Evolutionary conservation across 2,888 invertebrate genomes (phyloP).

Genomic region (Xanthia icteritia): DNA sequence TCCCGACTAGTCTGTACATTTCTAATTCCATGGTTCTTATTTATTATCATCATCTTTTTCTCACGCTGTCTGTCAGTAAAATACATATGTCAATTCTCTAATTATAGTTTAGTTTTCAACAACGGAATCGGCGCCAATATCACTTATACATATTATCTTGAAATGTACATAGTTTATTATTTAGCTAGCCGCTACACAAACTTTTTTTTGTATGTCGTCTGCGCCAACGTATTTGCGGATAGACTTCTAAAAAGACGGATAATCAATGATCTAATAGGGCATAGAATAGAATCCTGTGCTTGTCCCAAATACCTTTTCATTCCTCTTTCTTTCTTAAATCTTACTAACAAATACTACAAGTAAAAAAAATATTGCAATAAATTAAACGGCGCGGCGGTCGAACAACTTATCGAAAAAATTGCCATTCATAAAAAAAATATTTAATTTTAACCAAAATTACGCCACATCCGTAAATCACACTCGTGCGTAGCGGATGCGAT

Average conservation of each 20-base stretch:
- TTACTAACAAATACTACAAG: not conserved
- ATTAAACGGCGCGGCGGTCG: no score
- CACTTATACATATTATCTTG: not conserved
- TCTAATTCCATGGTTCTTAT: not conserved
- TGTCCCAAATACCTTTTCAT: no score
- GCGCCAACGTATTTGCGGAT: no score
- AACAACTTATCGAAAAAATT: not conserved
- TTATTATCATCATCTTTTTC: not conserved
- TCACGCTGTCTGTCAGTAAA: not conserved
- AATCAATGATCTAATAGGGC: not conserved
- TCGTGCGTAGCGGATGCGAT: not conserved
- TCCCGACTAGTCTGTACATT: not conserved
- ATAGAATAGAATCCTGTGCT: constrained; percentile 3
- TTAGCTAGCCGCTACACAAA: not conserved
- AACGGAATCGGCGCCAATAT: not conserved
- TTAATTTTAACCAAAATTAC: constrained; percentile 1
- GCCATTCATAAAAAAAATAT: not conserved
- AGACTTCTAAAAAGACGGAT: not conserved
- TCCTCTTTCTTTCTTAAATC: no score
- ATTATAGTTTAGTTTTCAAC: not conserved
- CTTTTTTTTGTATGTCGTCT: not conserved
- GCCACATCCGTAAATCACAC: not conserved
- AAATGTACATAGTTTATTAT: not conserved
- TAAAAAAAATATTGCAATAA: not conserved
- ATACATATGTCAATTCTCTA: not conserved